Conservation (phyloP, 2,888 invertebrate genomes). For the Eilema griseolum region DNA sequence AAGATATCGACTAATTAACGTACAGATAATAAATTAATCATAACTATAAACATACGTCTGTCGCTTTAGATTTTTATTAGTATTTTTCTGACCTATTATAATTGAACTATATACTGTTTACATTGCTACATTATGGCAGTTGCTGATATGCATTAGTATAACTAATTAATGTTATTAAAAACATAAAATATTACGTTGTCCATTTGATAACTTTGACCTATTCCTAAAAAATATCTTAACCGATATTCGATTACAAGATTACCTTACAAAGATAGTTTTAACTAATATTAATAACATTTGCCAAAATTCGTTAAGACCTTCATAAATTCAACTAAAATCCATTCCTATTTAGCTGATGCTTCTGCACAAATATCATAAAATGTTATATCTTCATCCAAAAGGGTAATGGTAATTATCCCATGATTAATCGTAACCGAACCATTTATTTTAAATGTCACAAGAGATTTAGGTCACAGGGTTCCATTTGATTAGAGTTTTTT, state of each 20-base stretch:
- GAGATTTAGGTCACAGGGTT: not conserved
- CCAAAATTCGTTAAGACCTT: too few species aligned
- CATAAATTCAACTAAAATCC: not conserved
- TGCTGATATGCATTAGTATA: too few species aligned
- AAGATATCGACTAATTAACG: not conserved
- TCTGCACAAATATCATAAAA: not conserved
- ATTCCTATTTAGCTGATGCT: not conserved
- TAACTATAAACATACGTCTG: not conserved
- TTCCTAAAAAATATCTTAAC: too few species aligned
- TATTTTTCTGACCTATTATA: too few species aligned
- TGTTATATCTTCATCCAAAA: not conserved
- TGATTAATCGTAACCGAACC: not conserved
- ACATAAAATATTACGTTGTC: not conserved
- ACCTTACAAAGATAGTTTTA: too few species aligned
- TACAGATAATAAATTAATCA: not conserved
- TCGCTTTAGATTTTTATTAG: too few species aligned
- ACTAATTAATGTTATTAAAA: not conserved
- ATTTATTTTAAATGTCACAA: not conserved
- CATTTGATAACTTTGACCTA: not conserved
- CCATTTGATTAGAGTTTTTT: conserved; percentile 3
- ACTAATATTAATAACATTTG: too few species aligned
- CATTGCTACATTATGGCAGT: too few species aligned
- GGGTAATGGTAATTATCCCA: not conserved
- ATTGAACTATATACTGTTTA: too few species aligned
- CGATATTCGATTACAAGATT: too few species aligned